Conservation (phyloP, 2,888 invertebrate genomes). For the Sisyra terminalis region DNA sequence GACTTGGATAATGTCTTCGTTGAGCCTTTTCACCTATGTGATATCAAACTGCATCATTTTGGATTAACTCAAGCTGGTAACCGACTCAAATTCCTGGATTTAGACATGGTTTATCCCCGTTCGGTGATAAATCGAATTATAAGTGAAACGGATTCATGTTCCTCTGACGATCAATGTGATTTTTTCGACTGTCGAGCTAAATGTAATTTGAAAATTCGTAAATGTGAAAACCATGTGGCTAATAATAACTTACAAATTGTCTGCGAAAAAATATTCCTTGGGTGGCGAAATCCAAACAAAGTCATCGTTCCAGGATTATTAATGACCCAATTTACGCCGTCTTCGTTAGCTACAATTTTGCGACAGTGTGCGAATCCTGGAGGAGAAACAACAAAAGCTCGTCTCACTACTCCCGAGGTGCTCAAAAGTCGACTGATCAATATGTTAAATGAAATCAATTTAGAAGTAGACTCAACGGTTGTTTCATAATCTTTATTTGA, state of each 20-base stretch:
- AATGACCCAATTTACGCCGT: slow-evolving; percentile 39
- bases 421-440: slow-evolving; percentile 33
- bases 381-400: slow-evolving; percentile 27
- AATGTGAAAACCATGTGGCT: slow-evolving; percentile 35
- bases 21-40: slow-evolving; percentile 48
- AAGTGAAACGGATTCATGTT: slow-evolving; percentile 29
- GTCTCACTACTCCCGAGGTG: slow-evolving; percentile 29
- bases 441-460: slow-evolving; percentile 32
- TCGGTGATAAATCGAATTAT: slow-evolving; percentile 32
- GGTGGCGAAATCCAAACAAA: slow-evolving; percentile 41
- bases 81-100: slow-evolving; percentile 42
- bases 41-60: slow-evolving; percentile 49
- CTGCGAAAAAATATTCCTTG: slow-evolving; percentile 46
- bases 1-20: slow-evolving; percentile 38
- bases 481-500: no score
- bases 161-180: slow-evolving; percentile 44
- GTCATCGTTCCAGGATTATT: slow-evolving; percentile 42
- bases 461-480: slow-evolving; percentile 11
- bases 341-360: slow-evolving; percentile 35
- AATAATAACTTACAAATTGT: slow-evolving; percentile 53
- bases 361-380: slow-evolving; percentile 41
- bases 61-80: slow-evolving; percentile 33
- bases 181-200: slow-evolving; percentile 46
- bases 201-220: slow-evolving; percentile 33
- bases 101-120: slow-evolving; percentile 42